These are phyloP conservation scores for Tenthredo scrophulariae DNA, from an alignment of 2,888 invertebrate genomes.

Conservation along the genomic window DNA sequence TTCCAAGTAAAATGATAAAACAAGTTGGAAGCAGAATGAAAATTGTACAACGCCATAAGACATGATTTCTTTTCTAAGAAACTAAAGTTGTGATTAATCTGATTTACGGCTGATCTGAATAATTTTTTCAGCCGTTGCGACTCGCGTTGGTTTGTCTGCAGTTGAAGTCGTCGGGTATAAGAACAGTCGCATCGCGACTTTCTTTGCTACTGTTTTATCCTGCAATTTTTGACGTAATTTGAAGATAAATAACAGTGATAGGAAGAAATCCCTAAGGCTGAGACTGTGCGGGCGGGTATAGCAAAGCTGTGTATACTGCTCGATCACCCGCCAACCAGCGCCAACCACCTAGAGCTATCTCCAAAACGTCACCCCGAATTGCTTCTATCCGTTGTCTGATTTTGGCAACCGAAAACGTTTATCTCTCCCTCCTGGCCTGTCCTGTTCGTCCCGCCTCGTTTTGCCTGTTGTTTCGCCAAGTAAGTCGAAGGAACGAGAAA, in stretches of 20 bases:
- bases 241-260: slow-evolving; percentile 63
- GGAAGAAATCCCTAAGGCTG: slow-evolving; percentile 57
- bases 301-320: slow-evolving; percentile 58
- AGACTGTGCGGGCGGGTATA: slow-evolving; percentile 51
- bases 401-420: slow-evolving; percentile 64
- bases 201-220: slow-evolving; percentile 24
- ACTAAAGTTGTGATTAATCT: neutral
- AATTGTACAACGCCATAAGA: neutral
- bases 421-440: slow-evolving; percentile 46
- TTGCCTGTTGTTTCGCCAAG: slow-evolving; percentile 22
- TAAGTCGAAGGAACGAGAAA: slow-evolving; percentile 13
- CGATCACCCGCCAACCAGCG: slow-evolving; percentile 50
- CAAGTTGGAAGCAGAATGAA: neutral
- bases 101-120: neutral
- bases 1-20: neutral
- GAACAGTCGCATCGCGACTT: neutral
- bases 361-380: slow-evolving; percentile 64
- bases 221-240: slow-evolving; percentile 57
- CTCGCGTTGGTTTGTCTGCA: neutral
- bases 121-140: neutral
- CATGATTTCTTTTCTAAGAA: neutral
- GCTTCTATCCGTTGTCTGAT: slow-evolving; percentile 66
- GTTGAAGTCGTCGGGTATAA: neutral
- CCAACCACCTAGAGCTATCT: slow-evolving; percentile 60
- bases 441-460: slow-evolving; percentile 24